Evolutionary conservation across 2,113 vertebrate genomes (phyloP), one percentile per base, ranked within the genome.

Genomic region (Cochlearius cochlearius): DNA sequence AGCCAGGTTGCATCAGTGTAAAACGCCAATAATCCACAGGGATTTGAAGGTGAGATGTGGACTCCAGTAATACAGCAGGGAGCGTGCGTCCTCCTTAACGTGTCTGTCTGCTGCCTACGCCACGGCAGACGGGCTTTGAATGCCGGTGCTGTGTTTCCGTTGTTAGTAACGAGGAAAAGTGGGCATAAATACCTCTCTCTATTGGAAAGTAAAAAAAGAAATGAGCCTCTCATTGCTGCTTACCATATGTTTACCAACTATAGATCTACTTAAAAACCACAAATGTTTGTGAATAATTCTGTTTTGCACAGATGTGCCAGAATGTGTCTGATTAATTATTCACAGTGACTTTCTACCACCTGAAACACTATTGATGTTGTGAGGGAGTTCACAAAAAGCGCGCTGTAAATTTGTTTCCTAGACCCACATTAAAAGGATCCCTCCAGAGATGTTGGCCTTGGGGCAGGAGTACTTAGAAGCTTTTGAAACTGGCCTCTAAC

Each of bases 1-100:
- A 1, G 98, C 99, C 84, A 98, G 99, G 92, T 98, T 99, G 38
- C 99, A 99, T 95, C 99, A 99, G 96, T 99, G 99, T 98, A 99
- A 99, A 94, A 98, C 97, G 8, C 99, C 99, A 19, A 99, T 99
- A 68, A 98, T 99, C 97, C 99, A 99, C 97, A 98, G 99, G 87
- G 99, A 99, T 92, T 97, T 99, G 59, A 99, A 99, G 99, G 99
- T 98, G 98, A 95, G 77, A 25, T n/a, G 22, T 30, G 91, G 25
- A 1, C 38, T 50, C 6, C 27, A 7, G 68, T 30, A 50, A 5
- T 19, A 11, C 4, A 10, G 29, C 55, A 52, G 50, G 47, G 32
- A 32, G 18, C 2, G 10, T 32, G 47, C 18, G 10, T 45, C 62
- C 36, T 56, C 34, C 47, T 60, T 1, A 4, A 2, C 0, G 0